Percentiles rank a stretch among this genome's conserved stretches.
These are phyloP conservation scores for Anoplius nigerrimus DNA, from an alignment of 2,888 invertebrate species.

Conservation along the genomic window DNA sequence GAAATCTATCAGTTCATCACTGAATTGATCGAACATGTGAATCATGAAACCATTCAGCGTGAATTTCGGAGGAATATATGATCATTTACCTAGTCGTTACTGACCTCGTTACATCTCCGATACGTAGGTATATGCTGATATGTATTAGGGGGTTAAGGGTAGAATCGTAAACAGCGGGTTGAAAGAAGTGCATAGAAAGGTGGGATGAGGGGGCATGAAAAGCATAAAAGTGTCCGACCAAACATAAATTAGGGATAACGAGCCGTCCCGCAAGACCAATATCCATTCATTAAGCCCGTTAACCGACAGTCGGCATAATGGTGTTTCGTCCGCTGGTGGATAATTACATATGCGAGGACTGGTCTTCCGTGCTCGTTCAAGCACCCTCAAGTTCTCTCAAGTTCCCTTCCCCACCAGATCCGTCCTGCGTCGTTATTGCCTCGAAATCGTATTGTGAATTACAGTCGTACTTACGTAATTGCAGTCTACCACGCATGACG, in stretches of 20 bases:
- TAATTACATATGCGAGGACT: conserved; percentile 51
- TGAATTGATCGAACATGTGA: no score
- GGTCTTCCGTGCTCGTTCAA: conserved; percentile 10
- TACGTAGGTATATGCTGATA: background rate
- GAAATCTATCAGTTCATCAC: no score
- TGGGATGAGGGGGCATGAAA: background rate
- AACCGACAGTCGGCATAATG: conserved; percentile 50
- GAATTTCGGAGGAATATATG: no score
- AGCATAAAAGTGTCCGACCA: conserved; percentile 33
- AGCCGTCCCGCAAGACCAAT: conserved; percentile 44
- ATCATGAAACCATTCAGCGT: no score
- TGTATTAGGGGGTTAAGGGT: background rate
- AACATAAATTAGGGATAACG: conserved; percentile 59
- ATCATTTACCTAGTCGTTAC: no score
- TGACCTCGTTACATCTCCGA: no score
- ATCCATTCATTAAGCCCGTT: conserved; percentile 48
- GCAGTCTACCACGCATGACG: conserved; percentile 14
- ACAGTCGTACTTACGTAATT: conserved; percentile 45
- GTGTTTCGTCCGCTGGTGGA: conserved; percentile 47
- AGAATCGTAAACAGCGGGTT: background rate
- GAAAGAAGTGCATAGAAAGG: background rate
- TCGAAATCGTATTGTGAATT: conserved; percentile 44
- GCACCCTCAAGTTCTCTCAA: conserved; percentile 30
- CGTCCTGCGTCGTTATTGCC: background rate
- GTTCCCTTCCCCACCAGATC: background rate